Base-by-base conservation (phyloP, 2,113 vertebrate genomes). In the Lepisosteus osseus region DNA sequence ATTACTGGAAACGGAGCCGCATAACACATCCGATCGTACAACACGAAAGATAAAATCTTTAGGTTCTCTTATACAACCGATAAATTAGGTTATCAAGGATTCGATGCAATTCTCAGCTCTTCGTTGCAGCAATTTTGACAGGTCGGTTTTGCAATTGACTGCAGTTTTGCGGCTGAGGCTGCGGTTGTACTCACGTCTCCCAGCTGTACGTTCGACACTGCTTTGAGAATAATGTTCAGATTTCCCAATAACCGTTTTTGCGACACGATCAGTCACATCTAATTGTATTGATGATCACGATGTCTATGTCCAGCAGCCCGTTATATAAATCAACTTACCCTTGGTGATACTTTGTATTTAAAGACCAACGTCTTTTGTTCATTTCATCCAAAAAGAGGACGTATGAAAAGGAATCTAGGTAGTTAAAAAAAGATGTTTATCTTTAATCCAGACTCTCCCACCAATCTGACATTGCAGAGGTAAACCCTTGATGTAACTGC, bases 401-500 rank as follows among this genome's bases (percentile, higher is more conserved):
- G 4, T 51, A 51, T 9, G 47, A 51, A 51, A 51, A 29, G 29
- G 29, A 29, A 29, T 29, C 29, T 29, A 29, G 29, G 29, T 29
- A 29, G 29, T 29, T 29, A 9, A 9, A 9, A 9, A 51, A 51
- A 51, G 47, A 51, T 51, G 47, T 9, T 51, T 51, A 5, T 51
- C 47, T 63, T 70, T 75, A 77, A 78, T 83, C 80, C 82, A 83
- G 70, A 79, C 42, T 69, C 69, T 56, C 45, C 62, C 41, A 77
- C 69, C 71, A 70, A 68, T 57, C 72, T 70, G 81, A 74, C 75
- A 80, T 78, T 82, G 75, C 74, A 79, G 65, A 81, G 74, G 41
- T 64, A 75, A 76, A 75, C 15, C 73, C 85, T 75, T 74, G 84
- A 77, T 82, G 84, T 72, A 76, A 78, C 78, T 73, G 81, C 81